phyloP scores from a whole-genome alignment of 1,140 invertebrate species.

The Brachionus angularis region DNA sequence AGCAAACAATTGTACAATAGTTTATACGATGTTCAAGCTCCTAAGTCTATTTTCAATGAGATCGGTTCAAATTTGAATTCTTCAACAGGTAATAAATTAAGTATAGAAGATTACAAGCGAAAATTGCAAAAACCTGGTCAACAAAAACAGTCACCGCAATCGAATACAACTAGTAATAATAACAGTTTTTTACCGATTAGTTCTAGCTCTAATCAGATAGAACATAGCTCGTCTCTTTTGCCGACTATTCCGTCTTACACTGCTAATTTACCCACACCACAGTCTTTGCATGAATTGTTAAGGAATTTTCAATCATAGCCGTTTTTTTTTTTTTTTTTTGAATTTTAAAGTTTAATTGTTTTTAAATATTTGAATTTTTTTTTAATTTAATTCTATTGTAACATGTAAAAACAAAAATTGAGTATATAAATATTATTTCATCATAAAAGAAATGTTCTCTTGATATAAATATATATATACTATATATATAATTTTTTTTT shows the following conservation, averaged over 20 bases:
- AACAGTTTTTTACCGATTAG: too few relatives aligned
- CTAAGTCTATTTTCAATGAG: too few relatives aligned
- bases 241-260: slow-evolving; percentile 35
- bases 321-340: not conserved
- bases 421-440: too few relatives aligned
- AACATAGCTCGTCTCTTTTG: too few relatives aligned
- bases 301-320: slow-evolving; percentile 41
- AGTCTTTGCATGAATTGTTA: slow-evolving; percentile 41
- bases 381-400: too few relatives aligned
- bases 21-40: slow-evolving; percentile 23
- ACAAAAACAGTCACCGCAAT: not conserved
- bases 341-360: too few relatives aligned
- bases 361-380: too few relatives aligned
- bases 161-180: slow-evolving; percentile 7
- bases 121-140: slow-evolving; percentile 25
- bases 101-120: slow-evolving; percentile 33
- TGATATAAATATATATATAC: too few relatives aligned
- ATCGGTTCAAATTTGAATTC: not conserved
- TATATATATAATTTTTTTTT: too few relatives aligned
- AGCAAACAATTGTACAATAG: not conserved
- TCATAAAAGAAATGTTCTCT: too few relatives aligned
- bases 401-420: too few relatives aligned
- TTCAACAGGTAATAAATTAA: slow-evolving; percentile 2
- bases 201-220: too few relatives aligned
- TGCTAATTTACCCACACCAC: slow-evolving; percentile 34